Evolutionary conservation across 2,888 invertebrate genomes (phyloP).

Genomic region (Heliconius sara): DNA sequence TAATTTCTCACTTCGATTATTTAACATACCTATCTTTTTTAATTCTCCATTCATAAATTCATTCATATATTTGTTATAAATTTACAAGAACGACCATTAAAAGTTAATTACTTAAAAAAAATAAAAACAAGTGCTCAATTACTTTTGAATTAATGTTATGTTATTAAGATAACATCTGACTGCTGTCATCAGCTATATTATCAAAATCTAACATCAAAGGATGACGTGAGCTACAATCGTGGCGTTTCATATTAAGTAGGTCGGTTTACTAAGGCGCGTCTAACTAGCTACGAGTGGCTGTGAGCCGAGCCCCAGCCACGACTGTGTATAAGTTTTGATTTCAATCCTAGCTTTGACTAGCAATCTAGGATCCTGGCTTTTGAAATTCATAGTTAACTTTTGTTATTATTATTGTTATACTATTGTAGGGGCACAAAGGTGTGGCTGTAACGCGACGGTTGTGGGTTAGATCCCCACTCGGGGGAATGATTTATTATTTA

Average conservation of each 20-base stretch:
- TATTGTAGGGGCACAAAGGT: no score
- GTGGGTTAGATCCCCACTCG: no score
- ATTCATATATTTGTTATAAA: background rate
- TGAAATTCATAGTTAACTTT: conserved; percentile 5
- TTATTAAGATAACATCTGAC: conserved; percentile 1
- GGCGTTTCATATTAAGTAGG: conserved; percentile 43
- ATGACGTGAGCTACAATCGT: conserved; percentile 40
- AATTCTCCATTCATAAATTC: no score
- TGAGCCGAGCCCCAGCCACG: conserved; percentile 30
- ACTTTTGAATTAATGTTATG: background rate
- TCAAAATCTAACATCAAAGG: conserved; percentile 30
- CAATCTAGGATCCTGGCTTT: conserved; percentile 6
- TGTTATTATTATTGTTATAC: background rate
- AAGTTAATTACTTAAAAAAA: background rate
- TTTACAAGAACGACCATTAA: background rate
- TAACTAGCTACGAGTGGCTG: conserved; percentile 29
- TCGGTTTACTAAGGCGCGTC: conserved; percentile 42
- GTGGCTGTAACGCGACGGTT: no score
- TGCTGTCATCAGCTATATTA: background rate
- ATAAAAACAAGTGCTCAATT: background rate
- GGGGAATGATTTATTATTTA: no score
- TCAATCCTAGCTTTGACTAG: conserved; percentile 29
- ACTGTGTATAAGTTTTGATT: conserved; percentile 33
- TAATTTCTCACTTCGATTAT: no score
- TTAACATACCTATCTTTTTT: no score